These are phyloP conservation scores for Habrosyne pyritoides DNA, from an alignment of 2,888 invertebrate species.

Conservation along the genomic window DNA sequence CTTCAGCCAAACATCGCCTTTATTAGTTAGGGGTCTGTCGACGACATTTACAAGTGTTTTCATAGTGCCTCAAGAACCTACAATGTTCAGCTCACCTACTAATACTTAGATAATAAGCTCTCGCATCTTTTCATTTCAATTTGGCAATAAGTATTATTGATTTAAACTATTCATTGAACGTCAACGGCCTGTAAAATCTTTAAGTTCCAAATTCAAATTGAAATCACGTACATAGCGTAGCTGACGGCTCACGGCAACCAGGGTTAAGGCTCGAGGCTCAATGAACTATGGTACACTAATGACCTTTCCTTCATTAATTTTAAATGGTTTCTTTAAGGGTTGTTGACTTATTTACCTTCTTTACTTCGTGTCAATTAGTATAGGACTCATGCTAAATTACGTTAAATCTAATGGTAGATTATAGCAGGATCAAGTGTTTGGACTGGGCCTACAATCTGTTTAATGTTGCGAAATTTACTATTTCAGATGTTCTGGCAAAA, in stretches of 20 bases:
- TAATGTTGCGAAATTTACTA: too few species aligned
- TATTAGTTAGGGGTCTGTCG: too few species aligned
- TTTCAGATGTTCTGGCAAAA: too few species aligned
- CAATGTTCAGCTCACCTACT: too few species aligned
- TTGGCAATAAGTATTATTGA: too few species aligned
- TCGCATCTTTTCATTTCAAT: too few species aligned
- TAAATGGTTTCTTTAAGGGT: not conserved
- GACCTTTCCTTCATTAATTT: constrained; percentile 5
- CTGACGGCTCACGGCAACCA: not conserved
- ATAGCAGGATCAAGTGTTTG: not conserved
- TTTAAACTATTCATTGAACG: not conserved
- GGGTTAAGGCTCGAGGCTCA: not conserved
- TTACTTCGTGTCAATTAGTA: not conserved
- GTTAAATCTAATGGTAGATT: not conserved
- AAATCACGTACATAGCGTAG: constrained; percentile 4
- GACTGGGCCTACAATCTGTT: not conserved
- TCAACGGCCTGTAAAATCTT: not conserved
- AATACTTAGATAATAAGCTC: too few species aligned
- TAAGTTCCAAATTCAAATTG: constrained; percentile 4
- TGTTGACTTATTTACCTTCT: not conserved
- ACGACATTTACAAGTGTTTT: too few species aligned
- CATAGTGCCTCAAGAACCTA: too few species aligned
- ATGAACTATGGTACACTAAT: constrained; percentile 3
- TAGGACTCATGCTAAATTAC: not conserved
- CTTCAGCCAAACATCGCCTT: too few species aligned